Conservation (phyloP, 2,888 invertebrate genomes). For the Aporophyla lueneburgensis region DNA sequence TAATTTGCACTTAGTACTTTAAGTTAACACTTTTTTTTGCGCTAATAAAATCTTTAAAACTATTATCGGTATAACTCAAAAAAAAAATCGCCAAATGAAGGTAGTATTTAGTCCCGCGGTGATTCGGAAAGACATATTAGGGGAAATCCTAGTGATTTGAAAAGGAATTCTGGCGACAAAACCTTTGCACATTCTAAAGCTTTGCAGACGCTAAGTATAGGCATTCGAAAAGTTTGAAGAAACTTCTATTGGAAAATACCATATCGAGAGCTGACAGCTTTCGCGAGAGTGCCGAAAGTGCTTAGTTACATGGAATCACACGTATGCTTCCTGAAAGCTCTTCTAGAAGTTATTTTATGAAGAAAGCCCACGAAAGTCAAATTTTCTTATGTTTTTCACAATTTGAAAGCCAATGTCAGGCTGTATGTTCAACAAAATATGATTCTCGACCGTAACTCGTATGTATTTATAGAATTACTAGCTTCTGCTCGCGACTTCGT, state of each 20-base stretch:
- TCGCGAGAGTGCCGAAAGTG: neutral
- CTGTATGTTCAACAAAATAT: too few species aligned
- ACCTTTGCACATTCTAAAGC: neutral
- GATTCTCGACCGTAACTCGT: too few species aligned
- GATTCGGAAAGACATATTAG: neutral
- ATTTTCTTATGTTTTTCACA: too few species aligned
- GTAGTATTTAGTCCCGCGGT: neutral
- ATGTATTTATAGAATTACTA: too few species aligned
- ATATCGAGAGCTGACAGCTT: neutral
- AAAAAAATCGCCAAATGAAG: too few species aligned
- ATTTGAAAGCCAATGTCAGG: too few species aligned
- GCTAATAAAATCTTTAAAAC: slow-evolving; percentile 23
- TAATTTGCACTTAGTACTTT: slow-evolving; percentile 39
- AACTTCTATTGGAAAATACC: neutral
- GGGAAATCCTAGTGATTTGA: neutral
- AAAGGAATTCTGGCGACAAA: neutral
- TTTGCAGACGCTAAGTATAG: neutral
- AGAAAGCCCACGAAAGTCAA: too few species aligned
- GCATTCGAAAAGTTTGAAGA: neutral
- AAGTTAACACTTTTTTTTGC: slow-evolving; percentile 23
- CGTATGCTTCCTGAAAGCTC: neutral
- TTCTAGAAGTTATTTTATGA: neutral
- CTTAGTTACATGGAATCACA: neutral
- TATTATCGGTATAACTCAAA: neutral
- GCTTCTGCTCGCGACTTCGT: too few species aligned